Percentiles rank a stretch among this genome's conserved stretches.
phyloP scores from a whole-genome alignment of 2,113 vertebrate species.

The Formicarius rufipectus region DNA sequence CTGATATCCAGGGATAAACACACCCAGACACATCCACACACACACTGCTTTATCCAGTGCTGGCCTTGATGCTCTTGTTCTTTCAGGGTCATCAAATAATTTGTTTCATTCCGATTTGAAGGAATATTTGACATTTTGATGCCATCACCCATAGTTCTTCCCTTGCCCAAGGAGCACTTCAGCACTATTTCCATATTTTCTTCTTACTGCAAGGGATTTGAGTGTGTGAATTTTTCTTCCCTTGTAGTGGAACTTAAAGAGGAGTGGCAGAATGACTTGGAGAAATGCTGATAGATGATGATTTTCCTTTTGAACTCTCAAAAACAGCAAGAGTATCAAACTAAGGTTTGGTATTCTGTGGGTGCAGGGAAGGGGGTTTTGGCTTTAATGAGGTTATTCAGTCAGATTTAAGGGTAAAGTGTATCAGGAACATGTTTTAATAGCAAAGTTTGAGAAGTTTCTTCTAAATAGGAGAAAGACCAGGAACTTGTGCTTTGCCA shows the following conservation, averaged over 20 bases:
- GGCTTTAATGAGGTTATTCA: neutral
- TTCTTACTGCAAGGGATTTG: neutral
- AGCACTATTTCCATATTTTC: neutral
- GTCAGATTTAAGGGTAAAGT: neutral
- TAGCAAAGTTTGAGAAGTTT: neutral
- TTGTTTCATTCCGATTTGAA: neutral
- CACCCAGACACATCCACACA: neutral
- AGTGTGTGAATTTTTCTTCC: neutral
- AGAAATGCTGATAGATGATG: neutral
- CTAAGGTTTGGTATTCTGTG: neutral
- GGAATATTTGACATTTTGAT: neutral
- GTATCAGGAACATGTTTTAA: neutral
- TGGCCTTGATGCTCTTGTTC: neutral
- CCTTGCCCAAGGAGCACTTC: neutral
- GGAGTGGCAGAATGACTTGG: neutral
- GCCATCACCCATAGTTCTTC: neutral
- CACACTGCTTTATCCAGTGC: neutral
- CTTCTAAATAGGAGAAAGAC: neutral
- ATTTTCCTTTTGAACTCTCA: neutral
- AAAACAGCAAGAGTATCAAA: neutral
- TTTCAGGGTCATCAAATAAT: neutral
- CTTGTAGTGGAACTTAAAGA: neutral
- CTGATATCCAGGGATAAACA: slow-evolving; percentile 66
- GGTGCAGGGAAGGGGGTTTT: neutral
- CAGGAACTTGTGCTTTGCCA: neutral